phyloP scores from a whole-genome alignment of 1,140 invertebrate species.

The Macrobrachium nipponense region DNA sequence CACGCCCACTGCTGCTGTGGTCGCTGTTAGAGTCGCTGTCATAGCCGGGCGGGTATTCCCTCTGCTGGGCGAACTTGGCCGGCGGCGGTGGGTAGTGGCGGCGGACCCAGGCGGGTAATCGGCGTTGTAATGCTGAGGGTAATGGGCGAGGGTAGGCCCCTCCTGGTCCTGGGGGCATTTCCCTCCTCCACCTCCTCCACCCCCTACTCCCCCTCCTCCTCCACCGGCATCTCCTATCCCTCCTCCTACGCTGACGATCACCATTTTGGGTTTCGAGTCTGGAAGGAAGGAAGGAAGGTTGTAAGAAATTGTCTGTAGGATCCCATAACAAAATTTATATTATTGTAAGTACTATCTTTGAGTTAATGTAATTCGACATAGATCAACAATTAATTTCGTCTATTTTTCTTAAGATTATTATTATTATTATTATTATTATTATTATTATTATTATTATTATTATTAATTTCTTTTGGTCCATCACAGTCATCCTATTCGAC shows the following conservation, averaged over 20 bases:
- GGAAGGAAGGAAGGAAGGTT: neutral
- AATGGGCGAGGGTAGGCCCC: conserved; percentile 20
- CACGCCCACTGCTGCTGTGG: conserved; percentile 53
- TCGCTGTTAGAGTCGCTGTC: conserved; percentile 56
- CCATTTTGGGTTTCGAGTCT: conserved; percentile 8
- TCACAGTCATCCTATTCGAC: no score
- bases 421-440: no score
- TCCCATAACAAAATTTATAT: neutral
- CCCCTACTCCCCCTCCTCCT: neutral
- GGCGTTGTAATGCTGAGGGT: conserved; percentile 12
- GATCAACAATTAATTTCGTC: no score
- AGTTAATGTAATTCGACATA: no score
- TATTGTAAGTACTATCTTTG: no score
- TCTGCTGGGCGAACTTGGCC: conserved; percentile 17
- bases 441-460: no score
- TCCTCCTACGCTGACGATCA: conserved; percentile 36
- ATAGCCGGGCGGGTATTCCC: conserved; percentile 27
- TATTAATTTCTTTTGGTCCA: no score
- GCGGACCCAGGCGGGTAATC: no score
- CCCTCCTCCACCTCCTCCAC: neutral
- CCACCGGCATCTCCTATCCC: neutral
- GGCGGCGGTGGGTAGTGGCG: no score
- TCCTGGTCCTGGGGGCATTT: neutral
- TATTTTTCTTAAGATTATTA: no score
- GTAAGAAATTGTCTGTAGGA: neutral